Base-by-base conservation (phyloP, 2,888 invertebrate genomes). In the Melieria picta region DNA sequence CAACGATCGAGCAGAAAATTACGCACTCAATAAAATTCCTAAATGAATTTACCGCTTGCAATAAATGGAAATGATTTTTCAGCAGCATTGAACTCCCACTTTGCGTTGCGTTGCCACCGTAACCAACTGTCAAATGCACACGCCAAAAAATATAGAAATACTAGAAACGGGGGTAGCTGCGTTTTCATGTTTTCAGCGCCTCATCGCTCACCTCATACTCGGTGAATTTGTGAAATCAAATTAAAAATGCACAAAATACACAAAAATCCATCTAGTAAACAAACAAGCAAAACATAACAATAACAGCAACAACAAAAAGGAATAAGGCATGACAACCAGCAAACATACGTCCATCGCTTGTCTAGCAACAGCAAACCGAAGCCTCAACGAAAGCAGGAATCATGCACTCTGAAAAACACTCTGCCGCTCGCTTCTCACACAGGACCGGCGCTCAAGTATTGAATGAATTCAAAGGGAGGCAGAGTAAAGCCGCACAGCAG, bases 181-280 rank as follows among this genome's bases (percentile, higher is more conserved):
- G 9, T 50, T 50, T 50, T 11, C 50, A 50, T 50, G 10, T 30
- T 30, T 30, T 30, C 30, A 30, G 30, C 30, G 30, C 30, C 30
- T 30, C 30, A 30, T 30, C 30, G 30, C 30, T 30, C 30, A 30
- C 30, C 30, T 30, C 30, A 30, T 30, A 30, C 30, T 30, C 30
- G 30, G 1, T 3, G 30, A 30, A 30, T 30, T 30, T 30, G 30
- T 30, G 30, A 30, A 30, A 30, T 30, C 71, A 71, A 69, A 69
- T 74, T 74, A 72, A 72, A 72, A 69, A 74, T 69, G 65, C 47
- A 58, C 45, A 71, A 66, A 65, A 69, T 69, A 65, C 60, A 74
- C 63, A 69, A 71, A 73, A 72, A 72, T 74, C 72, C 74, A 74
- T 74, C 66, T 72, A 62, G 65, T 69, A 65, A 66, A 67, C 69